Evolutionary conservation across 64 coral and sea anemone species (phyloP).

Genomic region (Pocillopora damicornis): DNA sequence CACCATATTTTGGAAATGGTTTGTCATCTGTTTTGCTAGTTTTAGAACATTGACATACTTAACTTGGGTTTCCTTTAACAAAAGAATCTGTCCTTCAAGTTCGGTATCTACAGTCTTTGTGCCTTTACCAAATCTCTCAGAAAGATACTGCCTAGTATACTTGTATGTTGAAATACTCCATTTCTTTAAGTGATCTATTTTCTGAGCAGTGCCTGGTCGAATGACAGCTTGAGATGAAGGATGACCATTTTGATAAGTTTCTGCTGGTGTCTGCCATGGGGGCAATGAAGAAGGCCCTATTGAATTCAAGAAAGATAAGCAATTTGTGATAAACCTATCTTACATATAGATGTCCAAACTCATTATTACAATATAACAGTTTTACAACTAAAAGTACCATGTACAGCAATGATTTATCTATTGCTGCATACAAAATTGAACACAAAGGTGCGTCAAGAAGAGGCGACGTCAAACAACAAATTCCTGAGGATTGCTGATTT

Average conservation of each 20-base stretch:
- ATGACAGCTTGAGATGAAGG: slow-evolving; percentile 50
- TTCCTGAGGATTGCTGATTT: too few species aligned
- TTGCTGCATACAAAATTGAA: too few species aligned
- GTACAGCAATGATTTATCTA: too few species aligned
- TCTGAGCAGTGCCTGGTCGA: slow-evolving; percentile 63
- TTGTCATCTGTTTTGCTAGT: slow-evolving; percentile 91
- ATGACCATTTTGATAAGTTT: slow-evolving; percentile 47
- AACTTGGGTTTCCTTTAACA: slow-evolving; percentile 93
- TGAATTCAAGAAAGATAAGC: background rate
- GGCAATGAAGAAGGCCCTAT: slow-evolving; percentile 8
- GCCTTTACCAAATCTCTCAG: slow-evolving; percentile 97
- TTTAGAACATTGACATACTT: slow-evolving; percentile 79
- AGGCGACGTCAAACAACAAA: too few species aligned
- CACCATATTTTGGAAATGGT: slow-evolving; percentile 90
- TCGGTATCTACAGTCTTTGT: slow-evolving; percentile 97
- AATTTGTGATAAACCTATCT: background rate
- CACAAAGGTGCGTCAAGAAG: too few species aligned
- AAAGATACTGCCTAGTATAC: slow-evolving; percentile 93
- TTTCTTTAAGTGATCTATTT: slow-evolving; percentile 92
- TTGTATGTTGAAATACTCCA: slow-evolving; percentile 99
- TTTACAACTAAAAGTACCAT: too few species aligned
- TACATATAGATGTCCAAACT: background rate
- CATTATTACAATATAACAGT: background rate
- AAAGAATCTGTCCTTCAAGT: slow-evolving; percentile 89
- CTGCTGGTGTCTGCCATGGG: slow-evolving; percentile 51